A percentile compares a stretch with the other conserved stretches of the same genome.
These are phyloP conservation scores for Hypercompe scribonia DNA, from an alignment of 2,888 invertebrate genomes.

Conservation along the genomic window DNA sequence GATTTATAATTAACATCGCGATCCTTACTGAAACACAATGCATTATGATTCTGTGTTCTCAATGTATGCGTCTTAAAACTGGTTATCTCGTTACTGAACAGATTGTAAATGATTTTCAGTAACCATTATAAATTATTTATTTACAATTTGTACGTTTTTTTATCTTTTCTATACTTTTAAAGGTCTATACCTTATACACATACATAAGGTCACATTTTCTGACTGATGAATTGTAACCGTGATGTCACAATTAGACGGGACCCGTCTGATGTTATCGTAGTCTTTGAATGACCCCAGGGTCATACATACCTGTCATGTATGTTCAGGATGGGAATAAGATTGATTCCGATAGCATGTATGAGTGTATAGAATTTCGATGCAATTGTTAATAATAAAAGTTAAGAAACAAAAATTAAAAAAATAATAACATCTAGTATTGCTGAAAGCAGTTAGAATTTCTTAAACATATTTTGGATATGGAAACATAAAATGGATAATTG, in stretches of 20 bases:
- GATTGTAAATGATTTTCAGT: background rate
- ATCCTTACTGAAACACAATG: no score
- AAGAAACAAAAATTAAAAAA: background rate
- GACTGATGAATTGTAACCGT: constrained; percentile 79
- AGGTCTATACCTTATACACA: constrained; percentile 50
- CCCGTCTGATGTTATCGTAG: constrained; percentile 67
- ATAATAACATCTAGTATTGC: no score
- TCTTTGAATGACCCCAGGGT: constrained; percentile 43
- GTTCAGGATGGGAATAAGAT: constrained; percentile 44
- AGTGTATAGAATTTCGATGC: background rate
- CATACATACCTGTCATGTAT: constrained; percentile 46
- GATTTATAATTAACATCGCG: no score
- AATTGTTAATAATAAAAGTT: background rate
- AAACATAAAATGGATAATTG: no score
- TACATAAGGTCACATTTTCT: constrained; percentile 67
- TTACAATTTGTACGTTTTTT: background rate
- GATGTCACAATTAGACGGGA: constrained; percentile 80
- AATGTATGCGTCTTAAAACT: no score
- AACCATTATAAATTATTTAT: background rate
- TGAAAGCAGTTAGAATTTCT: no score
- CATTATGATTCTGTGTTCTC: no score
- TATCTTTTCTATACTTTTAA: constrained; percentile 30
- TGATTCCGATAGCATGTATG: constrained; percentile 35
- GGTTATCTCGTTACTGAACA: background rate
- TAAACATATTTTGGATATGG: no score